These are phyloP conservation scores for Platichthys flesus DNA, from an alignment of 2,113 vertebrate genomes.

Conservation along the genomic window DNA sequence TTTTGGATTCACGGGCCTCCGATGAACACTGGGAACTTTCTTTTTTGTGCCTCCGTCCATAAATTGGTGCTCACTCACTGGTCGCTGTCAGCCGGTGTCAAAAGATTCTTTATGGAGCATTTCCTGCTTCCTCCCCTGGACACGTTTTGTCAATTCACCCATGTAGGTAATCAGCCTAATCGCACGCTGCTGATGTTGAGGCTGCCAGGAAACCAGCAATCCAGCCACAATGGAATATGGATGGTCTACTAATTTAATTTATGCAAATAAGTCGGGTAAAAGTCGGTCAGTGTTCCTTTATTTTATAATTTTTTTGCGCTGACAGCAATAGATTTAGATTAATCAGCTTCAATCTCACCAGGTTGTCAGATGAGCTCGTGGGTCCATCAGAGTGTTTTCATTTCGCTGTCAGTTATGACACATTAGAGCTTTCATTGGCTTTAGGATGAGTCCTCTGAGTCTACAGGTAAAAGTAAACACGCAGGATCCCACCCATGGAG, in stretches of 20 bases:
- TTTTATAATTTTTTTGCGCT: conserved; percentile 7
- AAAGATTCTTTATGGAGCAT: conserved; percentile 75
- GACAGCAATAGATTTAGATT: conserved; percentile 19
- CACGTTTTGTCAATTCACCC: conserved; percentile 74
- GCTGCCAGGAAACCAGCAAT: conserved; percentile 43
- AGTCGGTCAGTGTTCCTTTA: neutral
- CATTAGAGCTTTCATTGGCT: conserved; percentile 74
- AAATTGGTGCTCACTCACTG: conserved; percentile 77
- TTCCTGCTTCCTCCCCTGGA: conserved; percentile 63
- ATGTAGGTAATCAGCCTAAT: conserved; percentile 70
- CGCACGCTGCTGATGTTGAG: conserved; percentile 38
- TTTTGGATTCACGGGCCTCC: conserved; percentile 81
- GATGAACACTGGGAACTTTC: conserved; percentile 81
- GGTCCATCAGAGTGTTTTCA: conserved; percentile 71
- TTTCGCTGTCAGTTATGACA: conserved; percentile 78
- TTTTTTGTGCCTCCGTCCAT: conserved; percentile 78
- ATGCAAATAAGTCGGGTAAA: neutral
- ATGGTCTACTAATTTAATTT: conserved; percentile 29
- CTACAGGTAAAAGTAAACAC: conserved; percentile 79
- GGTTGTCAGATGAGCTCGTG: conserved; percentile 54
- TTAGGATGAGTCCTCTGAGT: conserved; percentile 72
- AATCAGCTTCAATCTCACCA: conserved; percentile 38
- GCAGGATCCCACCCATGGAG: conserved; percentile 78
- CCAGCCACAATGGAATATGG: neutral
- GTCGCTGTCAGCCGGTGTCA: conserved; percentile 69